Percentiles rank a stretch among this genome's conserved stretches.
phyloP scores from a whole-genome alignment of 2,113 vertebrate species.

The Fukomys damarensis region DNA sequence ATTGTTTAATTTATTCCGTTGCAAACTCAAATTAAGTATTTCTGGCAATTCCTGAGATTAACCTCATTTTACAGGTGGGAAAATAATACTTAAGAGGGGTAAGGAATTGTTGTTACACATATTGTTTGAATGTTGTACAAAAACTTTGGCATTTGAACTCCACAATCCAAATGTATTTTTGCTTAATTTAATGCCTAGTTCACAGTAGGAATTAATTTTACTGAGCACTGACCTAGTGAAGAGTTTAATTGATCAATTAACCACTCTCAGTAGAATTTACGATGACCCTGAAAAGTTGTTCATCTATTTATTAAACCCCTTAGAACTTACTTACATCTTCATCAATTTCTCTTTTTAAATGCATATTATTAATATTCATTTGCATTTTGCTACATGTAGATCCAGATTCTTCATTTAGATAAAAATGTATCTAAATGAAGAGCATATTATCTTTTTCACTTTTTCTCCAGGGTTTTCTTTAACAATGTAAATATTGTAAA shows the following conservation, averaged over 20 bases:
- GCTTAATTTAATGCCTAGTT: neutral
- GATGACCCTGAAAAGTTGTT: neutral
- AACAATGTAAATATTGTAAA: neutral
- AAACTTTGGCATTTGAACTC: neutral
- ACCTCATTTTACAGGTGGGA: neutral
- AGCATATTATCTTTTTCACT: neutral
- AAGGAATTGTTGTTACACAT: neutral
- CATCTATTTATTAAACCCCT: neutral
- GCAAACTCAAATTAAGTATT: neutral
- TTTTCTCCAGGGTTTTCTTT: conserved; percentile 17
- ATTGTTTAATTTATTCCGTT: neutral
- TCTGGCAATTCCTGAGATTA: neutral
- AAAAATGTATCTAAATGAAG: neutral
- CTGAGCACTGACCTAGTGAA: neutral
- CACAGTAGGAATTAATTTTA: neutral
- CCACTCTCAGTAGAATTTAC: neutral
- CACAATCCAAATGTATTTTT: neutral
- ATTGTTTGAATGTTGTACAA: neutral
- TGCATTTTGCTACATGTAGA: neutral
- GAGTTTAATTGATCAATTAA: neutral
- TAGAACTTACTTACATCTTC: neutral
- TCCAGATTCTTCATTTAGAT: neutral
- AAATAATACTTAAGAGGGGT: neutral
- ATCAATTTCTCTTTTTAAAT: neutral
- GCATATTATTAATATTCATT: neutral